A percentile compares a stretch with the other conserved stretches of the same genome.
phyloP scores from a whole-genome alignment of 2,888 invertebrate species.

The Pseudolycoriella hygida region DNA sequence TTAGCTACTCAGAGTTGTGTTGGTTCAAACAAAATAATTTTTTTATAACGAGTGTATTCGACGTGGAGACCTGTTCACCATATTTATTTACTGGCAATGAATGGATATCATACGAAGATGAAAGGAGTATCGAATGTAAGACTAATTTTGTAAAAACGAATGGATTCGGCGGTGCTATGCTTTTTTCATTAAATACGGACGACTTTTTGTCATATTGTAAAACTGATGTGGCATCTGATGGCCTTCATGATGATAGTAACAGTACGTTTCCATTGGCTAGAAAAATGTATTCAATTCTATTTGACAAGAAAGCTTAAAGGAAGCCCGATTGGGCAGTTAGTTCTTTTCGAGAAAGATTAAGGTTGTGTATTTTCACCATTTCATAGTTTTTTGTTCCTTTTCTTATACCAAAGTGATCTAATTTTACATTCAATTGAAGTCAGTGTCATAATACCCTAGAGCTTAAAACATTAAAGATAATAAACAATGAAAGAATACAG shows the following conservation, averaged over 20 bases:
- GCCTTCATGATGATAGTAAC: slow-evolving; percentile 2
- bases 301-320: too few relatives aligned
- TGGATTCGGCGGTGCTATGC: slow-evolving; percentile 63
- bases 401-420: too few relatives aligned
- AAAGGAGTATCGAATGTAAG: slow-evolving; percentile 45
- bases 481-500: too few relatives aligned
- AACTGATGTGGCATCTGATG: slow-evolving; percentile 8
- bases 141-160: slow-evolving; percentile 41
- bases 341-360: too few relatives aligned
- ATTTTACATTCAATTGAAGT: too few relatives aligned
- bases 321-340: too few relatives aligned
- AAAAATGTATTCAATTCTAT: slow-evolving; percentile 14
- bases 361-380: too few relatives aligned
- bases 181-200: slow-evolving; percentile 66
- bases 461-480: too few relatives aligned
- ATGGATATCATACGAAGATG: slow-evolving; percentile 73
- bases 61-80: slow-evolving; percentile 54
- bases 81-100: slow-evolving; percentile 50
- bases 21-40: slow-evolving; percentile 37
- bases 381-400: too few relatives aligned
- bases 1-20: slow-evolving; percentile 51
- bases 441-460: too few relatives aligned
- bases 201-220: slow-evolving; percentile 46
- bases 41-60: slow-evolving; percentile 37
- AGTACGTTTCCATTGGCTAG: slow-evolving; percentile 19